These are phyloP conservation scores for Drosophila parabipectinata DNA, from an alignment of 1,140 invertebrate genomes.

Conservation along the genomic window DNA sequence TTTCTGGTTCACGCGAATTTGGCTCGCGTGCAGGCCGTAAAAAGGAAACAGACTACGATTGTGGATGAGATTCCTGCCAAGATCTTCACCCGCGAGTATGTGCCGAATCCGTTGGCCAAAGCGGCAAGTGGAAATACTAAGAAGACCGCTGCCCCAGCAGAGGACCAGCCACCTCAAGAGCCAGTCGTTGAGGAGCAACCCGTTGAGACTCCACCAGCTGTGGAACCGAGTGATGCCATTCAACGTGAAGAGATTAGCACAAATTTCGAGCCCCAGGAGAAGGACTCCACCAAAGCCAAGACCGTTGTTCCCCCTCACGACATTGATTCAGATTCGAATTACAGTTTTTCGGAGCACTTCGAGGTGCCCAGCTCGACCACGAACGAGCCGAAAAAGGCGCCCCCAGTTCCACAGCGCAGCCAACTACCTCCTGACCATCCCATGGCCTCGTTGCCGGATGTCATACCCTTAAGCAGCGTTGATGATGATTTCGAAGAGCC, in stretches of 20 bases:
- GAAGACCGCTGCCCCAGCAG: neutral
- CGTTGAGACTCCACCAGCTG: neutral
- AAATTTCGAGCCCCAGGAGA: slow-evolving; percentile 17
- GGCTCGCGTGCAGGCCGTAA: slow-evolving; percentile 2
- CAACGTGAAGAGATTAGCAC: slow-evolving; percentile 45
- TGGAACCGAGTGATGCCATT: slow-evolving; percentile 2
- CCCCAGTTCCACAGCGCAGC: neutral
- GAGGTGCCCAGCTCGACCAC: slow-evolving; percentile 65
- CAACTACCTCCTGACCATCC: slow-evolving; percentile 7
- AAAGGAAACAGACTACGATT: slow-evolving; percentile 12
- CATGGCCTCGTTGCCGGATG: slow-evolving; percentile 61
- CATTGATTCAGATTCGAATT: slow-evolving; percentile 79
- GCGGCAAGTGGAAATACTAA: slow-evolving; percentile 13
- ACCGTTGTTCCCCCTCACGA: slow-evolving; percentile 26
- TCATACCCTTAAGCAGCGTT: slow-evolving; percentile 57
- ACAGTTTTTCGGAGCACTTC: slow-evolving; percentile 83
- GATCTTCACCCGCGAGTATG: slow-evolving; percentile 41
- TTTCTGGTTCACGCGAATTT: slow-evolving; percentile 60
- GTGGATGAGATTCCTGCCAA: slow-evolving; percentile 13
- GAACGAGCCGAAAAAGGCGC: slow-evolving; percentile 1
- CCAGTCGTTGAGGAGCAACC: neutral
- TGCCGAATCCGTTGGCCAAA: slow-evolving; percentile 50
- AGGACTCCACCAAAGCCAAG: neutral
- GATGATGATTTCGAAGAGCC: slow-evolving; percentile 16
- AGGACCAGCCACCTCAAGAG: neutral